These are phyloP conservation scores for Drosophila carrolli DNA, from an alignment of 1,140 invertebrate genomes.

Conservation along the genomic window DNA sequence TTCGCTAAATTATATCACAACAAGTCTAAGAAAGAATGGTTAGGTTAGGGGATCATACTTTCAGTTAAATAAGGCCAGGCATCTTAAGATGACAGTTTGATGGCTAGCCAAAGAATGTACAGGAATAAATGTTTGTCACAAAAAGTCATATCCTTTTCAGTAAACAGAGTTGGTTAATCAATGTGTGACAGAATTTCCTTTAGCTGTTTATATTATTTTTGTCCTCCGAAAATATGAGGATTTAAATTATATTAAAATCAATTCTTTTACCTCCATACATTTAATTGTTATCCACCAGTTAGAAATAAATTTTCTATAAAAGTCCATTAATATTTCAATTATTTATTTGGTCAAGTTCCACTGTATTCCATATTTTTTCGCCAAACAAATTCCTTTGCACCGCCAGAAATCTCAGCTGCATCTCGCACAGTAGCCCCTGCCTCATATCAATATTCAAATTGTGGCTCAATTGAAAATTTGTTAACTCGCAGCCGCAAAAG, in stretches of 20 bases:
- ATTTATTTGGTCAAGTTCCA: not conserved
- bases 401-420: conserved; percentile 46
- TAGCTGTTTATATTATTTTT: not conserved
- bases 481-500: conserved; percentile 51
- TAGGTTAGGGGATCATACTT: conserved; percentile 4
- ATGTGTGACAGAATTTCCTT: not conserved
- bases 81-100: conserved; percentile 11
- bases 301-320: not conserved
- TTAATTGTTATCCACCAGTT: no score
- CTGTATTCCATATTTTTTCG: not conserved
- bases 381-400: not conserved
- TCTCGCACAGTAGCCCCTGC: conserved; percentile 60
- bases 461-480: conserved; percentile 82
- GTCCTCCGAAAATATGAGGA: not conserved
- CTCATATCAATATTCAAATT: conserved; percentile 80
- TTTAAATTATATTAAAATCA: no score
- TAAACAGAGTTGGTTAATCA: not conserved
- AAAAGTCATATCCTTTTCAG: conserved; percentile 2
- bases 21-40: conserved; percentile 5
- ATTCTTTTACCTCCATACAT: no score
- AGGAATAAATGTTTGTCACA: not conserved
- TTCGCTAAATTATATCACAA: conserved; percentile 39
- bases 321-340: no score
- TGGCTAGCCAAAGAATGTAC: no score
- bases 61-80: not conserved